Percentiles rank a stretch among this genome's conserved stretches.
Conservation (phyloP, 2,797 vertebrate species). For the Spizella passerina region DNA sequence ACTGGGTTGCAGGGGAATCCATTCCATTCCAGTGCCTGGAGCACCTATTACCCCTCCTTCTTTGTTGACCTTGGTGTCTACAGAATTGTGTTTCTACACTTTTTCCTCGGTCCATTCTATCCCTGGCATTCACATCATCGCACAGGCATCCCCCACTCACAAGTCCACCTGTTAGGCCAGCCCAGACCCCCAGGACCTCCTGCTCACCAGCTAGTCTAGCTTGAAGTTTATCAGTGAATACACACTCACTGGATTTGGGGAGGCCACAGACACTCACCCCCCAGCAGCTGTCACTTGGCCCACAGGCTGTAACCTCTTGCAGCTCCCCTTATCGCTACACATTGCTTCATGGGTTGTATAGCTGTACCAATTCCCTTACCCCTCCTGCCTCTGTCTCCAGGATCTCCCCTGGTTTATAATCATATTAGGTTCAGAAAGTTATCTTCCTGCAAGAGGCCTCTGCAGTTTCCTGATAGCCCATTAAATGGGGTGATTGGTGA, state of each 20-base stretch:
- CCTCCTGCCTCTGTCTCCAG: neutral
- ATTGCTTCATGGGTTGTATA: neutral
- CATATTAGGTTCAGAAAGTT: neutral
- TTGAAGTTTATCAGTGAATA: neutral
- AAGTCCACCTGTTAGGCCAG: neutral
- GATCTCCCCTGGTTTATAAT: neutral
- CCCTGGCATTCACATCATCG: accelerated
- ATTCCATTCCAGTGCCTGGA: neutral
- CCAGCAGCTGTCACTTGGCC: neutral
- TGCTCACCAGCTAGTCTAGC: neutral
- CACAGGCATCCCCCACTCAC: neutral
- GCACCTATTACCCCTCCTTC: neutral
- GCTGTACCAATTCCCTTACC: neutral
- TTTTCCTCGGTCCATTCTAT: neutral
- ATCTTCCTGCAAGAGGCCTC: neutral
- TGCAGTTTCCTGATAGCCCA: neutral
- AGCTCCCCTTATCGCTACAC: neutral
- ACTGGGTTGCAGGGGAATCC: neutral
- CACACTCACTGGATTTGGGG: neutral
- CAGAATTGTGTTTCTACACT: neutral
- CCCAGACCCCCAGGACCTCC: accelerated
- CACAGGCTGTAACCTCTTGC: neutral
- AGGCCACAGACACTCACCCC: accelerated
- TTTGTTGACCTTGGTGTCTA: neutral
- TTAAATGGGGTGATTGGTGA: neutral